These are phyloP conservation scores for Ceratina japonica DNA, from an alignment of 1,140 invertebrate species.

Conservation along the genomic window DNA sequence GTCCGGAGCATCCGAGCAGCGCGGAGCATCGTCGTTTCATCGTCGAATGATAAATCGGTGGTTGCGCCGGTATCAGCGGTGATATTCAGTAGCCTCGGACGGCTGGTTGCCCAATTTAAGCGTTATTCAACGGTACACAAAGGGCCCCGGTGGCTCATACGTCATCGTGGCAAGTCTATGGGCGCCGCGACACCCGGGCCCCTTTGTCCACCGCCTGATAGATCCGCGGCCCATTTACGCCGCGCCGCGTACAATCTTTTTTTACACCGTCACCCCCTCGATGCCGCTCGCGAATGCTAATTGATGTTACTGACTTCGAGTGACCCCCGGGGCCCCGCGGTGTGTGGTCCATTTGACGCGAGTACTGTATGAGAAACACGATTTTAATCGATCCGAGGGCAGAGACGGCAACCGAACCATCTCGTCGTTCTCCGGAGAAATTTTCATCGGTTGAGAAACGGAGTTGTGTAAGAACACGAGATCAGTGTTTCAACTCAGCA, in stretches of 20 bases:
- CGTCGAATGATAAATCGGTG: conserved; percentile 65
- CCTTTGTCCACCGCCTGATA: conserved; percentile 59
- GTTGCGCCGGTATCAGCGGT: conserved; percentile 37
- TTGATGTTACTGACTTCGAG: conserved; percentile 69
- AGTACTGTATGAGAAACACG: too few species aligned
- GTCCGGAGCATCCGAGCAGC: too few species aligned
- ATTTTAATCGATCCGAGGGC: too few species aligned
- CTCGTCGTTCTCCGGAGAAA: too few species aligned
- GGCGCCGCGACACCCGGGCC: conserved; percentile 15
- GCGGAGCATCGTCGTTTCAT: not conserved
- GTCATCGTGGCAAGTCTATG: conserved; percentile 72
- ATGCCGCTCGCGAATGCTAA: conserved; percentile 70
- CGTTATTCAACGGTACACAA: conserved; percentile 76
- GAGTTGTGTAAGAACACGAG: too few species aligned
- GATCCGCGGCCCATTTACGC: conserved; percentile 62
- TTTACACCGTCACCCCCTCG: not conserved
- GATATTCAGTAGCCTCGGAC: conserved; percentile 66
- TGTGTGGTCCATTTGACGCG: conserved; percentile 48
- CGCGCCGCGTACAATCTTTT: not conserved
- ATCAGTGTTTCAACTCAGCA: too few species aligned
- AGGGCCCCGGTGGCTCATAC: conserved; percentile 72
- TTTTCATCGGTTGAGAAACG: too few species aligned
- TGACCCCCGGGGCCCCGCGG: conserved; percentile 41
- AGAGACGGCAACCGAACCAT: too few species aligned
- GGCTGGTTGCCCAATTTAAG: conserved; percentile 73